These are phyloP conservation scores for Bradypodion pumilum DNA, from an alignment of 2,797 vertebrate species.

Conservation along the genomic window DNA sequence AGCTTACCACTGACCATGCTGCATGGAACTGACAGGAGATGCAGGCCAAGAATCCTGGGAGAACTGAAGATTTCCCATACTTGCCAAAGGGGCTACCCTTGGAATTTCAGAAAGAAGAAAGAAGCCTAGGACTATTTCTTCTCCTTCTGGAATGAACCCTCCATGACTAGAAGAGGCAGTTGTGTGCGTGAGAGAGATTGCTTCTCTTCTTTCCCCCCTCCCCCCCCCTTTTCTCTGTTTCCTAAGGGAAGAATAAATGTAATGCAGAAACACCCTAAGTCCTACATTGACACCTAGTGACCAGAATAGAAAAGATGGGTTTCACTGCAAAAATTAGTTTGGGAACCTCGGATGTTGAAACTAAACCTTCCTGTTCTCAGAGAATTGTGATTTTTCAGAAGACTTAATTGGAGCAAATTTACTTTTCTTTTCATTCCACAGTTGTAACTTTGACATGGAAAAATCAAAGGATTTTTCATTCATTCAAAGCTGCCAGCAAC, in stretches of 20 bases:
- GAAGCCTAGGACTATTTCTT: not conserved
- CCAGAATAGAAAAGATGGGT: not conserved
- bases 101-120: not conserved
- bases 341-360: not conserved
- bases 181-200: not conserved
- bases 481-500: not conserved
- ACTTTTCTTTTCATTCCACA: too few relatives aligned
- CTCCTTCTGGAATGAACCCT: not conserved
- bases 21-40: not conserved
- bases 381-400: too few relatives aligned
- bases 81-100: not conserved
- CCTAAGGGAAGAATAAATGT: not conserved
- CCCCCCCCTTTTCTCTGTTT: too few relatives aligned
- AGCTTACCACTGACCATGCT: not conserved
- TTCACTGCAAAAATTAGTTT: not conserved
- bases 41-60: not conserved
- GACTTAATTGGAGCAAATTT: too few relatives aligned
- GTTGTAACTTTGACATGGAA: not conserved
- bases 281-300: slow-evolving; percentile 31
- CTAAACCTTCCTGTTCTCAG: not conserved
- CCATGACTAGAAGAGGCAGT: too few relatives aligned
- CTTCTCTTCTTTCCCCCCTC: too few relatives aligned
- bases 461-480: not conserved
- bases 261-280: not conserved
- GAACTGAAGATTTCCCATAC: not conserved